These are phyloP conservation scores for Drosophila nigricruria DNA, from an alignment of 2,888 invertebrate species.

Conservation along the genomic window DNA sequence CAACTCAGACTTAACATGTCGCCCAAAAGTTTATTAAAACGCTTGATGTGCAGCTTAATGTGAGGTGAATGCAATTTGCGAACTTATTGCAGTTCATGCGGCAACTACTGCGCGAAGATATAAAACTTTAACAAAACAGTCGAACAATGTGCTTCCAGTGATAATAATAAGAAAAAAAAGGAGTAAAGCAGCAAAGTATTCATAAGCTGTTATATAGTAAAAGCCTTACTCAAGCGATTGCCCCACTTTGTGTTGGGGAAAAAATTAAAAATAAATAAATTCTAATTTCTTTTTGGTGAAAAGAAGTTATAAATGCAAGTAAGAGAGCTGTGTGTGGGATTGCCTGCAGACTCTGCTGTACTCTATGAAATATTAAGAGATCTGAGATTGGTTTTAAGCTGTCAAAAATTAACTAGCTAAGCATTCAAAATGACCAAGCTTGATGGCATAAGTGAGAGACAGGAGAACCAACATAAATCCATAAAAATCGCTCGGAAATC, in stretches of 20 bases:
- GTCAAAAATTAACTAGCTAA: too few species aligned
- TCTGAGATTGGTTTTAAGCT: too few species aligned
- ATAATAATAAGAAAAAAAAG: not conserved
- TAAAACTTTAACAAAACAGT: conserved; percentile 17
- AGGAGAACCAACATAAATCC: too few species aligned
- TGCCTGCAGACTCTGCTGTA: not conserved
- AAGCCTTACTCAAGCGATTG: not conserved
- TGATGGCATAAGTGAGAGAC: too few species aligned
- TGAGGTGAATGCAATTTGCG: conserved; percentile 53
- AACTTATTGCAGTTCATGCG: conserved; percentile 17
- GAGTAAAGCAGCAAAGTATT: not conserved
- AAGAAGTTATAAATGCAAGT: not conserved
- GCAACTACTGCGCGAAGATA: conserved; percentile 3
- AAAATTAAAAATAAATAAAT: conserved; percentile 4
- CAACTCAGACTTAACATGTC: conserved; percentile 37
- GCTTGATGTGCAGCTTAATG: conserved; percentile 45
- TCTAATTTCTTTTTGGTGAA: not conserved
- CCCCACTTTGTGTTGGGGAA: not conserved
- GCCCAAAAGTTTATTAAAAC: conserved; percentile 50
- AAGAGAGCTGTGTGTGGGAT: not conserved
- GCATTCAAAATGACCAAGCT: too few species aligned
- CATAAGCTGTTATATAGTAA: not conserved
- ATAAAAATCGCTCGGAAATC: too few species aligned
- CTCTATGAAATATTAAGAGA: too few species aligned
- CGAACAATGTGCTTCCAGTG: not conserved